Conservation (phyloP, 64 coral and sea anemone species). For the Actinia equina region DNA sequence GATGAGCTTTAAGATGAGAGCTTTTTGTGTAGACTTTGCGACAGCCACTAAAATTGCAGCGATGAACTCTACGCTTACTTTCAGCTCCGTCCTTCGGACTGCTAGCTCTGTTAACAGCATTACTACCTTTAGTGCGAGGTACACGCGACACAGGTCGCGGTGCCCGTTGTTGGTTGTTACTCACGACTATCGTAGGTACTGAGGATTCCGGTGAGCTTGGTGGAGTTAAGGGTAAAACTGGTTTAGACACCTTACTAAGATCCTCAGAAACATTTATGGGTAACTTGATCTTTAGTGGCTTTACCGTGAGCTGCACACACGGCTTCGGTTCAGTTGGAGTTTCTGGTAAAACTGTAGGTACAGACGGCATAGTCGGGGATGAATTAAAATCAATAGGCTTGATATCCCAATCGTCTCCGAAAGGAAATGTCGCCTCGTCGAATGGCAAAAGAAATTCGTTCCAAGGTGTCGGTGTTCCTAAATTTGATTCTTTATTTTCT, state of each 20-base stretch:
- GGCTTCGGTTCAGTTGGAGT: conserved; percentile 90
- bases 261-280: conserved; percentile 72
- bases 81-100: conserved; percentile 83
- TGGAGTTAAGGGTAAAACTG: conserved; percentile 92
- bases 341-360: conserved; percentile 79
- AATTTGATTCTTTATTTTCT: conserved; percentile 73
- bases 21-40: conserved; percentile 99
- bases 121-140: conserved; percentile 68
- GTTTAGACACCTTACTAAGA: conserved; percentile 85
- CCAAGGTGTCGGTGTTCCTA: conserved; percentile 91
- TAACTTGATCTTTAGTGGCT: conserved; percentile 96
- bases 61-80: conserved; percentile 93
- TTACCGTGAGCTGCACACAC: conserved; percentile 84
- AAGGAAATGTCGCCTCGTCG: conserved; percentile 78
- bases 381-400: conserved; percentile 95
- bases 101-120: conserved; percentile 45
- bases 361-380: conserved; percentile 58
- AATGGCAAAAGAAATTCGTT: conserved; percentile 98
- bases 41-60: conserved; percentile 96
- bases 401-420: conserved; percentile 95
- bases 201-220: conserved; percentile 95
- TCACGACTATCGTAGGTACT: conserved; percentile 45
- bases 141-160: conserved; percentile 61
- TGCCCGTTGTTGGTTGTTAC: conserved; percentile 57
- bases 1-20: conserved; percentile 99